Conservation (phyloP, 2,797 vertebrate genomes). For the Tenualosa ilisha region DNA sequence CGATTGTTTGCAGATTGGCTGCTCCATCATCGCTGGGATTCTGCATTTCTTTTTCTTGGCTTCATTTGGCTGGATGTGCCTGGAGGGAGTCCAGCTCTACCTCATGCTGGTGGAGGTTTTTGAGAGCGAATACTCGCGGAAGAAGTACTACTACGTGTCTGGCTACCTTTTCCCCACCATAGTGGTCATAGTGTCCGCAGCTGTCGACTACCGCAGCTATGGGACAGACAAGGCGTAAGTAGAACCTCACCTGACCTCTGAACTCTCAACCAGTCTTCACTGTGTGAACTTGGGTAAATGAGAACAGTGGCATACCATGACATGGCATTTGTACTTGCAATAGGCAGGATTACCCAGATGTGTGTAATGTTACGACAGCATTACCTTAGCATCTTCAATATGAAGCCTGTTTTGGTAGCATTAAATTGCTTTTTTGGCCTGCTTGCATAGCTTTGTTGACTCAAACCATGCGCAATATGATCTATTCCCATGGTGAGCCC, state of each 20-base stretch:
- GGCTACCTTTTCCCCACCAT: conserved; percentile 97
- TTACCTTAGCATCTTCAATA: not conserved
- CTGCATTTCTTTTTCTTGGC: conserved; percentile 99
- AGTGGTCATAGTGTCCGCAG: conserved; percentile 93
- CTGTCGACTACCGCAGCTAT: conserved; percentile 96
- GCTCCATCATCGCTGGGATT: conserved; percentile 96
- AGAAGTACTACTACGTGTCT: conserved; percentile 96
- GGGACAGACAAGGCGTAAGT: conserved; percentile 95
- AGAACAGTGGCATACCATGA: not conserved
- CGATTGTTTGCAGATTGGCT: conserved; percentile 81
- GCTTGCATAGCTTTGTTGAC: not conserved
- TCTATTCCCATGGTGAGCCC: not conserved
- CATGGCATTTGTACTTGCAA: not conserved
- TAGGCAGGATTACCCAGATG: not conserved
- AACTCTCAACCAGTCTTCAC: not conserved
- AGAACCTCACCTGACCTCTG: conserved; percentile 42
- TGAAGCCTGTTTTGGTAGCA: not conserved
- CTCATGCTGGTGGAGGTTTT: conserved; percentile 99
- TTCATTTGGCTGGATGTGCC: conserved; percentile 98
- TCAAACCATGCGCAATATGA: not conserved
- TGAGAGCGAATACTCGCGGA: conserved; percentile 98
- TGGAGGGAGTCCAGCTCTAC: conserved; percentile 98
- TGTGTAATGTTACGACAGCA: conserved; percentile 2
- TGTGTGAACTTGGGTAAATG: not conserved
- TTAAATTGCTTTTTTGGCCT: not conserved